Evolutionary conservation across 2,888 invertebrate genomes (phyloP).

Genomic region (Aplocera efformata): DNA sequence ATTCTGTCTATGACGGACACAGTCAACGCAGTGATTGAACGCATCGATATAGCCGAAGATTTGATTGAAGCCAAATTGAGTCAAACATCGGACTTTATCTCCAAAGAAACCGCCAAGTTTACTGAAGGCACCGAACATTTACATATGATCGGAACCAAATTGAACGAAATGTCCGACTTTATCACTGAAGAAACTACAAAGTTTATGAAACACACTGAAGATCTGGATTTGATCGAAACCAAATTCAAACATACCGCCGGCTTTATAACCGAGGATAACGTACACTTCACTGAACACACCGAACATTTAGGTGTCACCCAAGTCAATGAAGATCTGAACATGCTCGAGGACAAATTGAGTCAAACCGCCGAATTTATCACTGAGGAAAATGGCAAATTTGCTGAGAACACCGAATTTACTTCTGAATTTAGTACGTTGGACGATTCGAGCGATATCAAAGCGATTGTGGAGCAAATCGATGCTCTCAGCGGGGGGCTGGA

Average conservation of each 20-base stretch:
- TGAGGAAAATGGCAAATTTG: background rate
- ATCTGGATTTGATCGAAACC: no score
- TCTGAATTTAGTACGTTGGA: background rate
- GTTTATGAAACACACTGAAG: no score
- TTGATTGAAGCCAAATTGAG: background rate
- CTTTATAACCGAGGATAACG: no score
- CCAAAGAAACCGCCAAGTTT: background rate
- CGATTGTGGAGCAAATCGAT: slow-evolving; percentile 44
- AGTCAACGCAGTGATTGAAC: slow-evolving; percentile 13
- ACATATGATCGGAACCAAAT: no score
- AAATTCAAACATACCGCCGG: no score
- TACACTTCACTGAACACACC: no score
- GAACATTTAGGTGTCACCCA: no score
- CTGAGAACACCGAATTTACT: background rate
- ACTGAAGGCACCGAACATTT: no score
- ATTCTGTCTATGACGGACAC: slow-evolving; percentile 7
- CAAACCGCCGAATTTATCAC: background rate
- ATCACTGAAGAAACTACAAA: no score
- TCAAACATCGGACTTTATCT: background rate
- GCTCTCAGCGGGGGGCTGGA: slow-evolving; percentile 34
- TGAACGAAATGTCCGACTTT: no score
- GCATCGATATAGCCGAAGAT: slow-evolving; percentile 16
- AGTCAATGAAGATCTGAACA: no score
- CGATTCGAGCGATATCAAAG: slow-evolving; percentile 41
- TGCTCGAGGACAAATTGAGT: no score